Conservation (phyloP, 2,113 vertebrate genomes). For the Psammodynastes pulverulentus region DNA sequence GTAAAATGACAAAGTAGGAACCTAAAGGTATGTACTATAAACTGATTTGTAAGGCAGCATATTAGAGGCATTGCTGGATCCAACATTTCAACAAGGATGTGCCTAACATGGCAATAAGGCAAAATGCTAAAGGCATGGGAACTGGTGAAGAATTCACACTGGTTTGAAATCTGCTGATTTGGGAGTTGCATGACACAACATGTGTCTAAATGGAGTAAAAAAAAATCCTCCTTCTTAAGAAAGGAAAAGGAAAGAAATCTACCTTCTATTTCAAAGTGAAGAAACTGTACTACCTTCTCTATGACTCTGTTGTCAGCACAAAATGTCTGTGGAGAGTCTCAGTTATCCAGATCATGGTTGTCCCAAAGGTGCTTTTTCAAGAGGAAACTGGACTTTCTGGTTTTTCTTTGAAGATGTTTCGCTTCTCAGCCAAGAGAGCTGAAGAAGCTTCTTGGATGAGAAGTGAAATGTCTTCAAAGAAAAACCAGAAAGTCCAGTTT, state of each 20-base stretch:
- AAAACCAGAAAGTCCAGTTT: no score
- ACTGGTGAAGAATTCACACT: not conserved
- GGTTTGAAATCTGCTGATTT: not conserved
- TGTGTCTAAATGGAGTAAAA: not conserved
- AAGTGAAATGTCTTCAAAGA: no score
- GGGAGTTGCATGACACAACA: not conserved
- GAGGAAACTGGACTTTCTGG: no score
- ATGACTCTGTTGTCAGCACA: not conserved
- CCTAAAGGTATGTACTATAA: not conserved
- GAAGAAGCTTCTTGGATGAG: no score
- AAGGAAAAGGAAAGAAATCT: not conserved
- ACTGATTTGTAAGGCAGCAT: not conserved
- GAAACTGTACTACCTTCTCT: not conserved
- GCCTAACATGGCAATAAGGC: not conserved
- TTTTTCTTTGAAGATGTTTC: no score
- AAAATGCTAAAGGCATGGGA: not conserved
- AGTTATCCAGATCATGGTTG: no score
- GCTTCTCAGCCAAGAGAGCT: no score
- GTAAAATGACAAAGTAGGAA: not conserved
- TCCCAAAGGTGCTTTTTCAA: no score
- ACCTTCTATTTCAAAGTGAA: not conserved
- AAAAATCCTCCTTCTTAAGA: not conserved
- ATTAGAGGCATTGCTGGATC: not conserved
- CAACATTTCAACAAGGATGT: not conserved
- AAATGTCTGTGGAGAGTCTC: not conserved